Percentiles rank a stretch among this genome's conserved stretches.
These are phyloP conservation scores for Tinamus major DNA, from an alignment of 2,797 vertebrate genomes.

Conservation along the genomic window DNA sequence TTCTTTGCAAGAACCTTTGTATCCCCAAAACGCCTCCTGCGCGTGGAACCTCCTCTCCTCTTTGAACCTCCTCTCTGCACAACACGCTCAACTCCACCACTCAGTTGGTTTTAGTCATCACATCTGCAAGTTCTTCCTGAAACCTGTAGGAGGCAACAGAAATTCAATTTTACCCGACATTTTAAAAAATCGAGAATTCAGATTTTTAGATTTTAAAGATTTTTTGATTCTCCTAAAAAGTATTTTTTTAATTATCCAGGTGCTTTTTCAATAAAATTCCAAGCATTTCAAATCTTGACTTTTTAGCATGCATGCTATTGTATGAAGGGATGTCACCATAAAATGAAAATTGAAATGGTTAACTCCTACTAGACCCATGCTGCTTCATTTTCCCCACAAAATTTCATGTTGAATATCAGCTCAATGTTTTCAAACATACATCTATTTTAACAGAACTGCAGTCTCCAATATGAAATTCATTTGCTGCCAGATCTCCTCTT, in stretches of 20 bases:
- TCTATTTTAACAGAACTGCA: neutral
- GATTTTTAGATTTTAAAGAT: neutral
- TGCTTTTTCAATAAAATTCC: neutral
- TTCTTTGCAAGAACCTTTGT: neutral
- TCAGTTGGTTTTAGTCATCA: neutral
- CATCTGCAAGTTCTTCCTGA: accelerated
- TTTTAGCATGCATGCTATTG: neutral
- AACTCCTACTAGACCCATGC: neutral
- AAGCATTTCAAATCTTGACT: neutral
- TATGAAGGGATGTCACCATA: neutral
- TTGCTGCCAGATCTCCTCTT: neutral
- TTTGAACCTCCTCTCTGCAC: too few relatives aligned
- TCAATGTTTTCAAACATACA: neutral
- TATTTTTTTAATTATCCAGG: neutral
- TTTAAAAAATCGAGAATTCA: neutral
- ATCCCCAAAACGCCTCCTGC: accelerated
- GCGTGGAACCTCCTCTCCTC: neutral
- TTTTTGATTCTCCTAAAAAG: neutral
- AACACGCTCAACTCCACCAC: accelerated
- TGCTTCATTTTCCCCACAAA: neutral
- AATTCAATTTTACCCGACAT: neutral
- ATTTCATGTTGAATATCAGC: neutral
- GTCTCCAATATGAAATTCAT: neutral
- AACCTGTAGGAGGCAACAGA: neutral
- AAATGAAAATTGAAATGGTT: neutral